phyloP scores from a whole-genome alignment of 2,113 vertebrate species.

The Telmatochromis sp. region DNA sequence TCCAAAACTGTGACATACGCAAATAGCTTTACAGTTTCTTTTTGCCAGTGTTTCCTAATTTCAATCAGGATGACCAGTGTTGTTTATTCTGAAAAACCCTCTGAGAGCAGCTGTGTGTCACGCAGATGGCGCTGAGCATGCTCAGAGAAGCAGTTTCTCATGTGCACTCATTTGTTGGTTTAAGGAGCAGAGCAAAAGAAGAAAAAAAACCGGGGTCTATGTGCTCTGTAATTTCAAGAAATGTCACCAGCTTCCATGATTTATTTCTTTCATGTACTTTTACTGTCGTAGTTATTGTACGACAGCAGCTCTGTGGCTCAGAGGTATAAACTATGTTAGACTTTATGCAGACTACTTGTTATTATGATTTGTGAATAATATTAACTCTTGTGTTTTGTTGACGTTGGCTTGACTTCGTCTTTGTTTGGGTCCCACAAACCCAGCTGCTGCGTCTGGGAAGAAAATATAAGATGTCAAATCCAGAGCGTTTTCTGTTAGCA shows the following conservation, averaged over 20 bases:
- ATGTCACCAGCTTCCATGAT: not conserved
- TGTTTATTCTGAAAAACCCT: not conserved
- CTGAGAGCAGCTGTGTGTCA: not conserved
- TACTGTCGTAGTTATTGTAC: not conserved
- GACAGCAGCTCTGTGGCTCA: not conserved
- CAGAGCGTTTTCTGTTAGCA: not conserved
- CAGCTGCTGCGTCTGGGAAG: not conserved
- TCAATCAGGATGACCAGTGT: not conserved
- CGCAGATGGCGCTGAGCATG: conserved; percentile 19
- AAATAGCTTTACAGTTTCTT: not conserved
- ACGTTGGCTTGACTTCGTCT: not conserved
- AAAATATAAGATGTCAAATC: not conserved
- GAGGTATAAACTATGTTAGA: not conserved
- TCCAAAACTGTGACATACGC: not conserved
- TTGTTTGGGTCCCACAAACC: not conserved
- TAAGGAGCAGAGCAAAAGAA: not conserved
- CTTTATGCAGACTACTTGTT: not conserved
- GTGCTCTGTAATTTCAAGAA: not conserved
- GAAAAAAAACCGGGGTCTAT: not conserved
- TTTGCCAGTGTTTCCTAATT: not conserved
- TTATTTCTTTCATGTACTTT: not conserved
- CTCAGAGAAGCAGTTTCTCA: conserved; percentile 1
- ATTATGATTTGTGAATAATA: not conserved
- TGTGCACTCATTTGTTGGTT: not conserved
- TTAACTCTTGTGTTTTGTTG: not conserved